Evolutionary conservation across 2,888 invertebrate genomes (phyloP), one percentile per base, ranked within the genome.

Genomic region (Chymomyza caudatula): DNA sequence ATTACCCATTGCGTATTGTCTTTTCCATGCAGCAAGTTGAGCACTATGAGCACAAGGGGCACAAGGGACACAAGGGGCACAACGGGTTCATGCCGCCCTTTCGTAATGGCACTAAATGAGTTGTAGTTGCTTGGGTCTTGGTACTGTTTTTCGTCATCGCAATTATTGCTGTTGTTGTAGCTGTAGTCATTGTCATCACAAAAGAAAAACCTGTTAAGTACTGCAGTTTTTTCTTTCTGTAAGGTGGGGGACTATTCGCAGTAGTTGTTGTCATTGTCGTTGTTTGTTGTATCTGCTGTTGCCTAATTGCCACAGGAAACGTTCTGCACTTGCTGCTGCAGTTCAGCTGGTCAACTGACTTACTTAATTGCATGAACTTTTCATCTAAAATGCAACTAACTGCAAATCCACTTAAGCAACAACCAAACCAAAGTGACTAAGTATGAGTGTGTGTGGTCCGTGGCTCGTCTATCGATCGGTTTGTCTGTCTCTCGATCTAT

Each of bases 261-360:
- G 49, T 19, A 19, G 8, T 17, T 20, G 15, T 1, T 4, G 4
- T 6, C 44, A 17, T 17, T 63, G 15, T 63, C 29, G 29, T 53
- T 58, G 37, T 20, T 54, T 53, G 56, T 43, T 62, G 55, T 43
- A 37, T 37, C 44, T 69, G 71, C 29, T 66, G 73, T 68, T 68
- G 74, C 78, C 85, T 81, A 81, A 81, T 81, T 85, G 85, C 73
- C 74, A 71, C 86, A 81, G 80, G 85, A 81, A 81, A 74, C 84
- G 81, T 83, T 85, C 84, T 75, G 77, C 49, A 17, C 17, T 49
- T n/a, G 17, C 49, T 22, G 11, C 20, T 20, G 11, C 77, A 69
- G 64, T 72, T 73, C 79, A 77, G 74, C 73, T 82, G 79, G 79
- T 80, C 79, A 80, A 77, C 75, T 77, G 83, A 69, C 75, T 71